Base-by-base conservation (phyloP, 2,113 vertebrate species). In the Brachirus orientalis region DNA sequence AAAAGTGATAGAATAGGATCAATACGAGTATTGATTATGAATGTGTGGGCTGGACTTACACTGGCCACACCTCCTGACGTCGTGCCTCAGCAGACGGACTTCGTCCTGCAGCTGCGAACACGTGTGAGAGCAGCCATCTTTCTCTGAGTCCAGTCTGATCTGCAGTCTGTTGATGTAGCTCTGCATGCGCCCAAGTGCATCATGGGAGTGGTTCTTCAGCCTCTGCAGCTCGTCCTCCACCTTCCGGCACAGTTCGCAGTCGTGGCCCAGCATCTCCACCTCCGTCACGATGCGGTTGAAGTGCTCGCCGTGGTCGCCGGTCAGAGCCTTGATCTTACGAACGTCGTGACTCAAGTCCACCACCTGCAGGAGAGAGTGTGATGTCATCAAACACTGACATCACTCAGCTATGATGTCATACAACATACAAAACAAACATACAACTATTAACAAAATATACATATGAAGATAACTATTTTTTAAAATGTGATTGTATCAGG, bases 151-250 rank as follows among this genome's bases (percentile, higher is more conserved):
- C 54, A 93, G 40, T 37, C 70, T 75, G 28, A 44, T 36, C 37
- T 87, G 85, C 7, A 91, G 63, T 1, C 33, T 68, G 46, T 57
- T 45, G 4, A 95, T 60, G 9, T 89, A 90, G 0, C 56, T 89
- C 72, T 94, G 93, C 72, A 96, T 78, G 3, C 69, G 89, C 1
- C 86, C 81, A 33, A 96, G 84, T 1, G 90, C 80, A 12, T 91
- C 45, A 1, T 89, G 89, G 5, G 96, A 96, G 20, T 92, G 79
- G 65, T 97, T 97, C 76, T 90, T 89, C 38, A 91, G 77, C 28
- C 72, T 85, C 0, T 37, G 62, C 43, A 96, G 58, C 38, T 97
- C 95, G 0, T 89, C 64, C 38, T 89, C 86, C 12, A 92, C 51
- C 0, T 85, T 77, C 16, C 86, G 73, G 1, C 93, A 93, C 12